Evolutionary conservation across 2,888 invertebrate genomes (phyloP).

Genomic region (Yponomeuta cagnagella): DNA sequence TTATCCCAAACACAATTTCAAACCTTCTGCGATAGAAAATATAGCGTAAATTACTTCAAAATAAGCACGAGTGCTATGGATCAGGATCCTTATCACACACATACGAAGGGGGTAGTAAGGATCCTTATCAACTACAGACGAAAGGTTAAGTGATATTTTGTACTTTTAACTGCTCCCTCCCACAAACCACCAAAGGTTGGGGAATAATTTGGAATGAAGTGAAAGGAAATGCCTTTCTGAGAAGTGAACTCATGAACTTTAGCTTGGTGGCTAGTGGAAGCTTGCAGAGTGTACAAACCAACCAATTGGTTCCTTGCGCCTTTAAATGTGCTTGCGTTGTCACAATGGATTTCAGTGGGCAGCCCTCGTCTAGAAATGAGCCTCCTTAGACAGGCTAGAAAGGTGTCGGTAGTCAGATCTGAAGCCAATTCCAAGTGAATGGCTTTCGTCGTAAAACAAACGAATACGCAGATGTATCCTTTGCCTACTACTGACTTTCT

Average conservation of each 20-base stretch:
- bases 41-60: no score
- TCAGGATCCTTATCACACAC: no score
- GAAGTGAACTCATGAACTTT: conserved; percentile 1
- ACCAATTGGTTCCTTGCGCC: conserved; percentile 13
- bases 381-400: conserved; percentile 5
- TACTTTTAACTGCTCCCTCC: conserved; percentile 20
- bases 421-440: conserved; percentile 19
- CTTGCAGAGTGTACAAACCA: conserved; percentile 6
- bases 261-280: conserved; percentile 5
- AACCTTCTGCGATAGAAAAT: no score
- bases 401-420: conserved; percentile 11
- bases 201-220: conserved; percentile 13
- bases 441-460: conserved; percentile 22
- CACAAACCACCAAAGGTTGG: not conserved
- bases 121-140: no score
- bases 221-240: conserved; percentile 10
- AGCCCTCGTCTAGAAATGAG: conserved; percentile 7
- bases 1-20: no score
- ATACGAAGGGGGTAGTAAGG: no score
- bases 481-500: conserved; percentile 17
- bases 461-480: conserved; percentile 22
- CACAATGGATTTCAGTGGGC: conserved; percentile 4
- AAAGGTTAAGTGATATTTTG: conserved; percentile 19
- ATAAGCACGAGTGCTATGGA: no score
- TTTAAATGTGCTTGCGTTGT: conserved; percentile 9